Evolutionary conservation across 1,140 invertebrate genomes (phyloP).

Genomic region (Oncopeltus fasciatus): DNA sequence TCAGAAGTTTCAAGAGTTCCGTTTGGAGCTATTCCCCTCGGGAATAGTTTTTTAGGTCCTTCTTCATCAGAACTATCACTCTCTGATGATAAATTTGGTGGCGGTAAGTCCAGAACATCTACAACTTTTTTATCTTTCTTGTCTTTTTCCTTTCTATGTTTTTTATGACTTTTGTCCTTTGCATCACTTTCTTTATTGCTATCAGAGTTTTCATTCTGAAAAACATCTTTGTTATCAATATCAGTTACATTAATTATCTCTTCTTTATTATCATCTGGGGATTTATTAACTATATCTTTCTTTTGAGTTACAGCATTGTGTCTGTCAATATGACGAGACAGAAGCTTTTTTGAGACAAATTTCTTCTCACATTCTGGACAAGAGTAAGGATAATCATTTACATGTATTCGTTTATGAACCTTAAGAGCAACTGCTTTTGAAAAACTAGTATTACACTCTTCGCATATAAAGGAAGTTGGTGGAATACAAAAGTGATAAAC

Average conservation of each 20-base stretch:
- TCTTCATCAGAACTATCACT: constrained; percentile 57
- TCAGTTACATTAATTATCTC: constrained; percentile 26
- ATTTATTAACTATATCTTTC: constrained; percentile 9
- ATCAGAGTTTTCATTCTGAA: constrained; percentile 22
- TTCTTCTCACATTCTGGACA: constrained; percentile 57
- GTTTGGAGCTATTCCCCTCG: background rate
- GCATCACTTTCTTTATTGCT: constrained; percentile 27
- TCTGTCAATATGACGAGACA: constrained; percentile 47
- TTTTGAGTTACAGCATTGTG: constrained; percentile 29
- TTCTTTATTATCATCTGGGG: constrained; percentile 14
- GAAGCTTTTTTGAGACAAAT: constrained; percentile 66
- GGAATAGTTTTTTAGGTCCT: background rate
- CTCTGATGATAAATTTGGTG: constrained; percentile 61
- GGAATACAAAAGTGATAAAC: constrained; percentile 79
- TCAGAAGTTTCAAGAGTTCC: background rate
- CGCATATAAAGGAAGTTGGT: constrained; percentile 56
- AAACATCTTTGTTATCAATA: constrained; percentile 29
- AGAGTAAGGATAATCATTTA: constrained; percentile 48
- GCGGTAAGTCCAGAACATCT: constrained; percentile 56
- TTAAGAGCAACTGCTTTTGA: constrained; percentile 58
- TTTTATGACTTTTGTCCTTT: constrained; percentile 20
- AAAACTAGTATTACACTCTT: constrained; percentile 61
- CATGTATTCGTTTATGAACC: constrained; percentile 66
- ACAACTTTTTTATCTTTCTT: constrained; percentile 31
- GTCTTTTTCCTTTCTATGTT: constrained; percentile 23